Evolutionary conservation across 2,797 vertebrate genomes (phyloP).

Genomic region (Emydoidea blandingii): DNA sequence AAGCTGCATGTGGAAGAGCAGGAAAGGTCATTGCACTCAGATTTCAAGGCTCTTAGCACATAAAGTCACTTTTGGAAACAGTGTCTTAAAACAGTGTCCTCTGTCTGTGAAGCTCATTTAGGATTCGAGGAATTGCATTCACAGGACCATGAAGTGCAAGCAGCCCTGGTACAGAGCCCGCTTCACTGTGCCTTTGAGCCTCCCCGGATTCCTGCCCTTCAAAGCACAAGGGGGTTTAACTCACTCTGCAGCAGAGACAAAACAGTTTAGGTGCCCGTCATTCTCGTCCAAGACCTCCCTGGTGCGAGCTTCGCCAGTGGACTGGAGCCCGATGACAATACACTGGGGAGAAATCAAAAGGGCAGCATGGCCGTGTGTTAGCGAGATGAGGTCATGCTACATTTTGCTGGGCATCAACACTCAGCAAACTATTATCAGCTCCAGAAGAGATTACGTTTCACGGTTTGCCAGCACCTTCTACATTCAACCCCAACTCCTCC

Average conservation of each 20-base stretch:
- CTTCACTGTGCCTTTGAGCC: neutral
- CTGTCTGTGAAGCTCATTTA: fast-evolving
- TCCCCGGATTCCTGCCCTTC: neutral
- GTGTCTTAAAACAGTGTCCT: fast-evolving
- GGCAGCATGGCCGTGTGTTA: neutral
- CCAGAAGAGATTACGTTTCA: fast-evolving
- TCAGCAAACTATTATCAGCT: neutral
- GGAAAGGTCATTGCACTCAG: neutral
- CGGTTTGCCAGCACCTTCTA: neutral
- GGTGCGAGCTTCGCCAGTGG: slow-evolving; percentile 97
- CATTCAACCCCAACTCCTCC: neutral
- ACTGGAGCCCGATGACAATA: slow-evolving; percentile 97
- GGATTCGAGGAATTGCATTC: neutral
- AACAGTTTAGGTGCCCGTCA: slow-evolving; percentile 94
- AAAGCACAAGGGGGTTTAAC: slow-evolving; percentile 59
- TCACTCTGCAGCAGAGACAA: slow-evolving; percentile 98
- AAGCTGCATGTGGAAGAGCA: fast-evolving
- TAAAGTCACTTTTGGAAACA: fast-evolving
- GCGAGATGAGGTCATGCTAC: neutral
- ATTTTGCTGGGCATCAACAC: neutral
- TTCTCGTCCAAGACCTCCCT: slow-evolving; percentile 97
- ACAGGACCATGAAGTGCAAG: fast-evolving
- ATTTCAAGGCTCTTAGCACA: neutral
- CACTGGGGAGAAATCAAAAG: slow-evolving; percentile 76
- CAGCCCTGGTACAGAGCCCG: neutral